These are phyloP conservation scores for Tragelaphus imberbis DNA, from an alignment of 2,113 vertebrate species.

Conservation along the genomic window DNA sequence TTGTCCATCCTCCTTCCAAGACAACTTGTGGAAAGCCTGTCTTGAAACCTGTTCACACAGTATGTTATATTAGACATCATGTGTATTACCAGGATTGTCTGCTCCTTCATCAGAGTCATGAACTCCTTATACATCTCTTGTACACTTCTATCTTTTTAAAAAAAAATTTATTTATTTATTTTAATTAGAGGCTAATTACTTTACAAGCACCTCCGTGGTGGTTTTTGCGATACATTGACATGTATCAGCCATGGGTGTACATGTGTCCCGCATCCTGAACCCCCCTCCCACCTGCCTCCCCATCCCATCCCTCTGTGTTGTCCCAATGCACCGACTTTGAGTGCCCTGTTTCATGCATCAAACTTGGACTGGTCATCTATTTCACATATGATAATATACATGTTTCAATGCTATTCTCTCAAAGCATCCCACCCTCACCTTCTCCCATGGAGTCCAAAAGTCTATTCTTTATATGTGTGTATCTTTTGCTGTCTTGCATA, in stretches of 20 bases:
- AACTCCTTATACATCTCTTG: not conserved
- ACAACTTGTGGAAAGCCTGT: not conserved
- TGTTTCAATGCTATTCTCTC: not conserved
- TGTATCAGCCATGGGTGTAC: not conserved
- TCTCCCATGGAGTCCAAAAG: not conserved
- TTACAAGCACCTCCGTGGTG: not conserved
- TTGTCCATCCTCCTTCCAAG: not conserved
- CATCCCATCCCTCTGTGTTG: not conserved
- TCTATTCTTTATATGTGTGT: not conserved
- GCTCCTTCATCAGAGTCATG: not conserved
- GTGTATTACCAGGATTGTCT: not conserved
- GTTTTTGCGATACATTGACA: not conserved
- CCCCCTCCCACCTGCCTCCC: not conserved
- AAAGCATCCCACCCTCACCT: not conserved
- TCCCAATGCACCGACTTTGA: not conserved
- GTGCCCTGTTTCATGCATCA: not conserved
- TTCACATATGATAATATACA: not conserved
- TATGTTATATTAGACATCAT: not conserved
- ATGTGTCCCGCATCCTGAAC: not conserved
- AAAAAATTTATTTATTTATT: not conserved
- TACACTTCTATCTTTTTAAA: not conserved
- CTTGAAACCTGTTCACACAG: not conserved
- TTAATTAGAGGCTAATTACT: not conserved
- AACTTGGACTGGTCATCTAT: not conserved
- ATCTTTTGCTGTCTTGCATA: not conserved